These are phyloP conservation scores for Typhlichthys subterraneus DNA, from an alignment of 2,797 vertebrate species.

Conservation along the genomic window DNA sequence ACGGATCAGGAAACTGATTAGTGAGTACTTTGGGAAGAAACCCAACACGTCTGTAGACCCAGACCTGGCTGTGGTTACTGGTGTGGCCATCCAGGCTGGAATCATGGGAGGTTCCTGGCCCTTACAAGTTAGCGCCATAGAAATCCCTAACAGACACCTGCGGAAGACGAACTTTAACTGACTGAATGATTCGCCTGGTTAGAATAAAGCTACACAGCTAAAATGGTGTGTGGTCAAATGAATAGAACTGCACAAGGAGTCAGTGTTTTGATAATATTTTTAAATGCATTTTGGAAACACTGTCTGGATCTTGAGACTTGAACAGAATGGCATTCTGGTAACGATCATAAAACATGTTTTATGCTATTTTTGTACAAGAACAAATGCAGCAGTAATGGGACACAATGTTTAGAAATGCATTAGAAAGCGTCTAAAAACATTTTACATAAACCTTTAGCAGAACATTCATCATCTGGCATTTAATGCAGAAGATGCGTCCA, in stretches of 20 bases:
- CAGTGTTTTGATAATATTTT: slow-evolving; percentile 2
- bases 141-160: slow-evolving; percentile 94
- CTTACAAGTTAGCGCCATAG: slow-evolving; percentile 94
- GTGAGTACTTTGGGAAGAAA: slow-evolving; percentile 91
- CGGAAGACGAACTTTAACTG: slow-evolving; percentile 92
- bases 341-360: background rate
- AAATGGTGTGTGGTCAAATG: slow-evolving; percentile 6
- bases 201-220: background rate
- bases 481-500: background rate
- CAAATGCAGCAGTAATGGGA: background rate
- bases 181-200: slow-evolving; percentile 12
- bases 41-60: slow-evolving; percentile 96
- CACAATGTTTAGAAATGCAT: no score
- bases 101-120: slow-evolving; percentile 98
- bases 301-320: background rate
- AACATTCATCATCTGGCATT: no score
- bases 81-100: slow-evolving; percentile 94
- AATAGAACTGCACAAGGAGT: background rate
- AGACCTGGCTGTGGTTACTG: slow-evolving; percentile 92
- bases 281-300: background rate
- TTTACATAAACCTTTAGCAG: no score
- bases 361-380: background rate
- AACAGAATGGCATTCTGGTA: background rate
- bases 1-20: slow-evolving; percentile 87
- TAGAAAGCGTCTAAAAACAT: no score